phyloP scores from a whole-genome alignment of 2,113 vertebrate species.

The Paradisaea rubra region DNA sequence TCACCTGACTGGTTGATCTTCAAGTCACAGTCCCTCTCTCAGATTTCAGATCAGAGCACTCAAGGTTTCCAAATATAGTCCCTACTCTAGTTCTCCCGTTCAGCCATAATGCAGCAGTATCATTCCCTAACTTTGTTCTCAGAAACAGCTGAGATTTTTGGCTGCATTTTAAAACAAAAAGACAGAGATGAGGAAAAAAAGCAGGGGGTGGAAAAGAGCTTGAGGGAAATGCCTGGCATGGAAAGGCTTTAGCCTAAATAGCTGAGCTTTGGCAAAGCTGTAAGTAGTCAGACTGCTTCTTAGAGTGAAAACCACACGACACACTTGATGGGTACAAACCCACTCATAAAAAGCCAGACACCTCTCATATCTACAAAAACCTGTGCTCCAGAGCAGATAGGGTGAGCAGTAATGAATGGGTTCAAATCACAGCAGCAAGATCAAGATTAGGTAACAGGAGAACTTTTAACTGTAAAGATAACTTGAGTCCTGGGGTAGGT shows the following conservation, averaged over 20 bases:
- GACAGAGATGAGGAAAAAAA: neutral
- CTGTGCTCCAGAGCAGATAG: neutral
- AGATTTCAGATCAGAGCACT: neutral
- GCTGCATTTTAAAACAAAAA: constrained; percentile 52
- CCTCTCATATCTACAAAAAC: neutral
- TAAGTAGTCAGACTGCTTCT: constrained; percentile 45
- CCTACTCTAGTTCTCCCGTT: neutral
- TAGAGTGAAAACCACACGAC: neutral
- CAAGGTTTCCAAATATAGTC: neutral
- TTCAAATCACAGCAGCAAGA: neutral
- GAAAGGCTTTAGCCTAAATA: constrained; percentile 40
- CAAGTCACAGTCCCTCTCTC: neutral
- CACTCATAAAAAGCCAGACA: neutral
- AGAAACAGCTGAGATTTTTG: constrained; percentile 57
- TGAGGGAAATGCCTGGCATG: constrained; percentile 30
- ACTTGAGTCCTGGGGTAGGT: neutral
- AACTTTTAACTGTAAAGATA: neutral
- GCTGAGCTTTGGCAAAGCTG: constrained; percentile 30
- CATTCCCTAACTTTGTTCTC: neutral
- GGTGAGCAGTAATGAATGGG: constrained; percentile 1
- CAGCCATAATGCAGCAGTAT: neutral
- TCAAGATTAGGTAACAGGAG: constrained; percentile 1
- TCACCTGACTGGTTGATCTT: neutral
- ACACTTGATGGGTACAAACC: neutral
- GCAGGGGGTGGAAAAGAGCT: constrained; percentile 41